Base-by-base conservation (phyloP, 2,113 vertebrate species). In the Thomomys bottae region DNA sequence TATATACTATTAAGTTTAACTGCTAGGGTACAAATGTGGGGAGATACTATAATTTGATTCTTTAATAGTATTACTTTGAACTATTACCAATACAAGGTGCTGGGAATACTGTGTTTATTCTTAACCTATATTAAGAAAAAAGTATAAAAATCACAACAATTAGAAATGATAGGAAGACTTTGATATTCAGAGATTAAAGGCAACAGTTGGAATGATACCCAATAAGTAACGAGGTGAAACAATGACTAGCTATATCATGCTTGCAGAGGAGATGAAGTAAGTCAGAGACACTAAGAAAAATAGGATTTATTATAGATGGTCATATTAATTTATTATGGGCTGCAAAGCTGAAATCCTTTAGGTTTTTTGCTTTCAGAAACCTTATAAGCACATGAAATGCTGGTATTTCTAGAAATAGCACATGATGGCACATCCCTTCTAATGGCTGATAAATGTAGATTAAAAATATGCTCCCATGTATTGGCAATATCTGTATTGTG, bases 291-390 rank as follows among this genome's bases (percentile, higher is more conserved):
- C 11, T n/a, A 36, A 71, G 0, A 77, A 71, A 84, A 87, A 78
- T 38, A 30, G 45, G 49, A 23, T 32, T 54, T 63, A 21, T 54
- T 61, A 76, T 23, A 45, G 64, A 89, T 24, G 75, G 80, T 21
- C 20, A 24, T 7, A 36, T 79, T 42, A 72, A 66, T 80, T 71
- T 73, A 84, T 57, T n/a, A 73, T 68, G 84, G 23, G 34, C 67
- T 64, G 14, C 32, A 57, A 3, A 49, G 63, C 17, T 40, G 45
- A 0, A 12, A 36, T 68, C 54, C 30, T 87, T 85, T 36, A 90
- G 92, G 86, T 73, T 95, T 95, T 88, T 87, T 72, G 34, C 79
- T 94, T 66, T 88, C 73, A 92, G 93, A 95, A 93, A 68, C 72
- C 32, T 81, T 81, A 70, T 76, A 59, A 76, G 14, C 36, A 87